Base-by-base conservation (phyloP, 2,113 vertebrate species). In the Chionomys nivalis region DNA sequence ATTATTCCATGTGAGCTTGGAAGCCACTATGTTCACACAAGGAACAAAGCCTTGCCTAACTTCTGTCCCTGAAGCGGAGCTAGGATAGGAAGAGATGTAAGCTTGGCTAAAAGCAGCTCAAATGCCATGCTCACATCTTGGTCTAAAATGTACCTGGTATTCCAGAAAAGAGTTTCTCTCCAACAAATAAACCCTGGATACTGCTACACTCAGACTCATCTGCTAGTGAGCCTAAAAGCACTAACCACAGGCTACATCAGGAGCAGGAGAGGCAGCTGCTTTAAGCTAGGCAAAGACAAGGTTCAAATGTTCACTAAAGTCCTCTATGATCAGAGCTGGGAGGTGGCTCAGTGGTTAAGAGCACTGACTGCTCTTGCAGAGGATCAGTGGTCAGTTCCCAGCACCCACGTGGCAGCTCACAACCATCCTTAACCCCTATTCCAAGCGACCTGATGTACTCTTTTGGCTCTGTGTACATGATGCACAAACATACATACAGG, bases 261-360 rank as follows among this genome's bases (percentile, higher is more conserved):
- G 70, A 92, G 87, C 33, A 90, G 72, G n/a, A 73, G 0, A 90
- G 85, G 36, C 13, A 87, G 79, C 33, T 90, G 33, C 77, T 90
- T 81, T 6, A 88, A 63, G 44, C 65, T 90, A 31, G 11, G 39
- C 75, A 95, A 95, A n/a, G 73, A 23, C 78, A 77, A 83, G 44
- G 73, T 77, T 95, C 61, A 96, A 95, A 83, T 52, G 83, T 12
- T 21, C 63, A 78, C 19, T 90, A 47, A 87, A 95, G n/a, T 72
- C 42, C 36, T 96, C 76, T 90, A 75, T 5, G 5, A 10, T 47
- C 23, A 61, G 58, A 26, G 55, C 26, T 63, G 7, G n/a, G 14
- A 39, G 39, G n/a, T 83, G 24, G n/a, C n/a, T 42, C 81, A 19
- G 58, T 28, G 4, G 24, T 63, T 83, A 63, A 83, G n/a, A 63